Percentiles rank a stretch among this genome's conserved stretches.
phyloP scores from a whole-genome alignment of 1,140 invertebrate genomes.

The Periplaneta americana region DNA sequence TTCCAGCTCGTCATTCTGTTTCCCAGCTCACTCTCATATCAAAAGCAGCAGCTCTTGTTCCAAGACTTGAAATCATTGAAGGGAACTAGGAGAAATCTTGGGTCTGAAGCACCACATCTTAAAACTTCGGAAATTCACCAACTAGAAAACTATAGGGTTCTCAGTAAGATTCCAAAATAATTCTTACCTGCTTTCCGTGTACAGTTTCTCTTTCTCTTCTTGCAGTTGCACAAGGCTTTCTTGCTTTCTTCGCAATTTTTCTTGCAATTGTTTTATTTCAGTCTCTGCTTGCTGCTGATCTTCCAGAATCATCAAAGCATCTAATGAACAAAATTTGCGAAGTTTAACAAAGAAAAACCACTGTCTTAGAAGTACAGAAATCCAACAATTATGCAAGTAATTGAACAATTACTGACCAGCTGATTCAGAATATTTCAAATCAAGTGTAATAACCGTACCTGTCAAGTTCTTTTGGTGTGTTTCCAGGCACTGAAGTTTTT shows the following conservation, averaged over 20 bases:
- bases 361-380: too few relatives aligned
- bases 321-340: background rate
- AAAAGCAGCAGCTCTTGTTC: too few relatives aligned
- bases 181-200: background rate
- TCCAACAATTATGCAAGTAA: too few relatives aligned
- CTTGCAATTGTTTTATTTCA: background rate
- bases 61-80: too few relatives aligned
- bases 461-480: background rate
- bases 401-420: too few relatives aligned
- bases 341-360: background rate
- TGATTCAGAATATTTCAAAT: too few relatives aligned
- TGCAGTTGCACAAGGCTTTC: background rate
- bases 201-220: background rate
- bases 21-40: too few relatives aligned
- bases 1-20: too few relatives aligned
- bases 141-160: too few relatives aligned
- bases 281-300: background rate
- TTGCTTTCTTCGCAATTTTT: background rate
- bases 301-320: background rate
- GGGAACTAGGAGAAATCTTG: too few relatives aligned
- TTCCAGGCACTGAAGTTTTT: background rate
- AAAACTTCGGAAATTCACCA: too few relatives aligned
- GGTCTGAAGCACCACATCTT: too few relatives aligned
- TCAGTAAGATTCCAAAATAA: background rate
- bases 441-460: background rate